Evolutionary conservation across 2,888 invertebrate genomes (phyloP), one percentile per base, ranked within the genome.

Genomic region (Branchellion lobata): DNA sequence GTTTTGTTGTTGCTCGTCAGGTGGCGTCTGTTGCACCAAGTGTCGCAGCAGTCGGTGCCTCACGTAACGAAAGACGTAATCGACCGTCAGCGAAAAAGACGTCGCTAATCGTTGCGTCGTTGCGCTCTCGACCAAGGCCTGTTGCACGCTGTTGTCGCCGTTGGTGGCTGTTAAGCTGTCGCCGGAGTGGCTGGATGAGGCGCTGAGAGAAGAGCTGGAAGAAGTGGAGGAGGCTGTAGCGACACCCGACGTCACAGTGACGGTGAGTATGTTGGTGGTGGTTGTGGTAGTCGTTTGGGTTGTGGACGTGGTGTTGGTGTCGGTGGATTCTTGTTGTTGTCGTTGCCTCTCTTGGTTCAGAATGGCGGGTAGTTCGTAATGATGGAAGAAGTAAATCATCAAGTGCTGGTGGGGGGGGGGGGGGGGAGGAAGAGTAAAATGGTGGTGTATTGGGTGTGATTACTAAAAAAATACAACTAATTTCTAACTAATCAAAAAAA

Each of bases 311-410:
- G 73, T 1, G 36, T 21, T 27, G 2, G 40, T 8, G n/a, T 1
- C 1, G 3, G 34, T 73, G 1, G 40, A 5, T 40, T 40, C 8
- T 40, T 40, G 40, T 40, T 40, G 40, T 40, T 40, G 40, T 40
- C 40, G 5, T 71, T 86, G 85, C 47, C 84, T 83, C 2, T 84
- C 85, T 80, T 96, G 95, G 85, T 95, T 94, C 87, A 96, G 91
- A 87, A 99, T 96, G 84, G 94, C 92, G 29, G 99, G 99, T 84
- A 99, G 89, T 89, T 99, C 99, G 90, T 97, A 99, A 89, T 97
- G 98, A 88, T 99, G 99, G 90, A 98, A 99, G 90, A 99, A 99
- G 90, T 94, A 99, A 80, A 99, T 89, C 99, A 99, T 99, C 80
- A 99, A 98, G 89, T 99, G 99, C 97, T 98, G 91, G 8, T 71